Base-by-base conservation (phyloP, 2,888 invertebrate species). In the Limnephilus lunatus region DNA sequence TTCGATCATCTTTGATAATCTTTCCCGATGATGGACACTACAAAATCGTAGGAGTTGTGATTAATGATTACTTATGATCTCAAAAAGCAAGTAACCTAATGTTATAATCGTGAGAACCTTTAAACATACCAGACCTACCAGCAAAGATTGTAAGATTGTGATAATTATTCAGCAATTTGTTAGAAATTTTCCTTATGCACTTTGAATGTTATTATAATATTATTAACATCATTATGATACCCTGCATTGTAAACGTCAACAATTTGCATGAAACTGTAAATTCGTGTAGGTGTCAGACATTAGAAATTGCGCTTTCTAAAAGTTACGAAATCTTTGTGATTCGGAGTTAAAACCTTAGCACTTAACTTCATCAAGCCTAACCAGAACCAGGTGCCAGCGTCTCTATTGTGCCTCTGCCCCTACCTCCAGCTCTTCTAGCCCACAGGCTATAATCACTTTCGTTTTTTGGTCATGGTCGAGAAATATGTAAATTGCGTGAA, bases 391-490 rank as follows among this genome's bases (percentile, higher is more conserved):
- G 68, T 68, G 68, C 25, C 68, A 4, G 68, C 5, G 68, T 1
- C 68, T 68, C 68, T 68, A 68, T 68, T 25, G 19, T 68, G 9
- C 68, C 68, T 68, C 68, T 25, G 25, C 25, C 25, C 68, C 25
- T 68, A 25, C 25, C 68, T 68, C 25, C 25, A 68, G 25, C n/a
- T 68, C 68, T 25, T 68, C n/a, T 31, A 53, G 48, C 48, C 31
- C 53, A 32, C 87, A 25, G 85, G 44, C 68, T 7, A 31, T 3
- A 19, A 30, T 30, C 68, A 89, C 88, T 89, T 89, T 89, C 88
- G 88, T 89, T 89, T 89, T 81, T 89, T 68, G 88, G 35, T 80
- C 87, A 87, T 53, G 87, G 48, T 53, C 53, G 48, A n/a, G 87
- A 85, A 85, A 25, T 68, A n/a, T 25, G 68, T 68, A 68, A 83